Base-by-base conservation (phyloP, 37 sponge, comb jelly and placozoan species). In the Aphrocallistes beatrix region DNA sequence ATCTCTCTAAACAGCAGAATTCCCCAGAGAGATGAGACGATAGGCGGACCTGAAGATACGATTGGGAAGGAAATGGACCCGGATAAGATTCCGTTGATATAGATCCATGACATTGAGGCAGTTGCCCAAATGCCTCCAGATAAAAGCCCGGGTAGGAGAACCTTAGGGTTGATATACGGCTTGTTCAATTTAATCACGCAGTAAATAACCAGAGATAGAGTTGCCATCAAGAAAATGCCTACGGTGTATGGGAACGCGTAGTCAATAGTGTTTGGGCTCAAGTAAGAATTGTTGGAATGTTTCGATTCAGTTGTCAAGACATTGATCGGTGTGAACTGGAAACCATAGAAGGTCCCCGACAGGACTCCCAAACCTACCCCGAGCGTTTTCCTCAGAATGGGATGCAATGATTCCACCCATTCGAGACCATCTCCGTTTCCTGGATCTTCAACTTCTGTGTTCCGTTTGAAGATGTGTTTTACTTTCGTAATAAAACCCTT, bases 91-190 rank as follows among this genome's bases (percentile, higher is more conserved):
- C 86, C 88, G 81, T 92, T 94, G 23, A 91, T 92, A 37, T 87
- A n/a, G 38, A 94, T 90, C 92, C 92, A 94, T 0, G 83, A 86
- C 23, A 50, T 90, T 89, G 85, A 0, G 90, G 92, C 30, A 81
- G 89, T 90, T 21, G 95, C 95, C 95, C 95, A 94, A 85, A 94
- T 88, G 83, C 92, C 90, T 0, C 95, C 95, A 3, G 91, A 90
- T 32, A 92, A 38, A 10, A 94, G 85, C 28, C 89, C 95, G 39
- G 95, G 95, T 1, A 94, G 82, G 36, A 92, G 87, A 36, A 85
- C 85, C 37, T 87, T 85, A 6, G 92, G 90, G 88, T 91, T 88
- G 40, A 94, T 87, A 40, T 34, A 51, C 19, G 95, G 95, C 38
- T 84, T 90, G 91, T 92, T 94, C 81, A 36, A 0, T 51, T 38